phyloP scores from a whole-genome alignment of 2,888 invertebrate genomes.

The Chrysolina americana region DNA sequence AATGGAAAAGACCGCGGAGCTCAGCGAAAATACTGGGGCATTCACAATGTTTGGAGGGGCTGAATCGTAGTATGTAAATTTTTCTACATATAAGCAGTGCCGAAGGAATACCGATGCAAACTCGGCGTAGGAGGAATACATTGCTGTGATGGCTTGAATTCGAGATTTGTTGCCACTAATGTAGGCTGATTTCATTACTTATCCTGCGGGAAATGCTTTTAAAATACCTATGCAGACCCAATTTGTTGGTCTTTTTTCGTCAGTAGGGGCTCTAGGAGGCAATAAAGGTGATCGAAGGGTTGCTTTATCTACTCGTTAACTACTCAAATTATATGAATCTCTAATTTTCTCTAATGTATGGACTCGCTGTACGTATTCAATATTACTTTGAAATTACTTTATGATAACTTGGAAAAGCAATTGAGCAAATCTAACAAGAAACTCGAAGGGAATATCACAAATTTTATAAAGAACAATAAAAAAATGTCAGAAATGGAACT shows the following conservation, averaged over 20 bases:
- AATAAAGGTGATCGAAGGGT: too few relatives aligned
- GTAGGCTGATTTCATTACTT: conserved; percentile 42
- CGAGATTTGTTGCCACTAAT: conserved; percentile 41
- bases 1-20: conserved; percentile 49
- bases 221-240: background rate
- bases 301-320: too few relatives aligned
- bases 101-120: conserved; percentile 48
- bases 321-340: too few relatives aligned
- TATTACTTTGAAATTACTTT: too few relatives aligned
- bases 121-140: conserved; percentile 45
- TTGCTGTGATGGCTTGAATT: conserved; percentile 34
- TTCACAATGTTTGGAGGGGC: conserved; percentile 48
- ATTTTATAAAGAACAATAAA: too few relatives aligned
- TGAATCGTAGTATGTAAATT: conserved; percentile 53
- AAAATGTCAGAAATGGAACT: too few relatives aligned
- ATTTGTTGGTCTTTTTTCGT: background rate
- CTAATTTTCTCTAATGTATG: background rate
- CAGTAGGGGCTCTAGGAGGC: too few relatives aligned
- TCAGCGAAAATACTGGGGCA: conserved; percentile 53
- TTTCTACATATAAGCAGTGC: conserved; percentile 38
- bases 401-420: too few relatives aligned
- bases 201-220: conserved; percentile 29
- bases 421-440: too few relatives aligned
- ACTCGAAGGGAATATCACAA: too few relatives aligned
- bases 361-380: too few relatives aligned